A percentile compares a stretch with the other conserved stretches of the same genome.
Evolutionary conservation across 2,113 vertebrate genomes (phyloP).

Genomic region (Megaceryle maxima): DNA sequence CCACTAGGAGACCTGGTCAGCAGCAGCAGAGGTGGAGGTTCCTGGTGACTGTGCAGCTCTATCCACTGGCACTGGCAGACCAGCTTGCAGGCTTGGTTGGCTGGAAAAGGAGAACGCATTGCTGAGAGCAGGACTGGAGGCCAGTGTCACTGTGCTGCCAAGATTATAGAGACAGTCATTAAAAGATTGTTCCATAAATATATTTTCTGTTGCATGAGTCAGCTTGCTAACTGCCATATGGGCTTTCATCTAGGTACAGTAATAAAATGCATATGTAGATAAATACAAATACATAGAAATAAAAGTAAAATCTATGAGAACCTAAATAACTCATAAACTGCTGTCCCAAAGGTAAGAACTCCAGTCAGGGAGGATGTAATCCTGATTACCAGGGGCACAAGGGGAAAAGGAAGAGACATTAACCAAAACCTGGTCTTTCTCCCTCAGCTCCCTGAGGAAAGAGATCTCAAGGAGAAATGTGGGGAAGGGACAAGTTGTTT

Average conservation of each 20-base stretch:
- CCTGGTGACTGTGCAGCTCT: background rate
- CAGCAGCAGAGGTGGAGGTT: background rate
- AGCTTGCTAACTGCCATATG: conserved; percentile 10
- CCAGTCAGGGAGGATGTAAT: background rate
- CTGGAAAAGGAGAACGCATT: background rate
- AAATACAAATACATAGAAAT: background rate
- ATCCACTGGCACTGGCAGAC: background rate
- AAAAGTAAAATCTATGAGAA: background rate
- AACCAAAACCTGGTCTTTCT: background rate
- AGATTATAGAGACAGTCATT: background rate
- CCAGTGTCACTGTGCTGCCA: background rate
- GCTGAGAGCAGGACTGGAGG: background rate
- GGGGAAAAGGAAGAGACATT: background rate
- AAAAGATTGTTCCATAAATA: conserved; percentile 12
- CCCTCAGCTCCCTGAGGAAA: background rate
- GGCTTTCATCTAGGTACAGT: background rate
- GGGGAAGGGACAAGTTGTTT: background rate
- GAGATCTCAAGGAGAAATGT: background rate
- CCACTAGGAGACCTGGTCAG: background rate
- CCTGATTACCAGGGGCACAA: background rate
- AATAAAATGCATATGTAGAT: background rate
- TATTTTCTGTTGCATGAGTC: background rate
- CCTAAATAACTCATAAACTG: background rate
- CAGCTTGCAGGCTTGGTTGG: background rate
- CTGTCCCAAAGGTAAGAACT: background rate